These are phyloP conservation scores for Tachina fera DNA, from an alignment of 2,888 invertebrate species.

Conservation along the genomic window DNA sequence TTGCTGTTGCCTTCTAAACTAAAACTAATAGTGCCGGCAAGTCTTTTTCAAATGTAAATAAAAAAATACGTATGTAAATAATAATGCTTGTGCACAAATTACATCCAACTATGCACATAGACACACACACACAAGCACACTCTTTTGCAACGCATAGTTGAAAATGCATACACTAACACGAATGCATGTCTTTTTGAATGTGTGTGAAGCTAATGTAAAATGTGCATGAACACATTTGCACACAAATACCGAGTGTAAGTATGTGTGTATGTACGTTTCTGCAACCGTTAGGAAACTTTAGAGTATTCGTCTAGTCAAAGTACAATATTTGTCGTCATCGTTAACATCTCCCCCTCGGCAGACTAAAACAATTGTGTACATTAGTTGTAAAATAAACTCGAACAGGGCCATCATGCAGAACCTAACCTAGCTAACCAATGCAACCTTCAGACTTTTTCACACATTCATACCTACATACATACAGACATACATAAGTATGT, in stretches of 20 bases:
- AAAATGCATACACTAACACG: slow-evolving; percentile 5
- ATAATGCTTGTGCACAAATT: slow-evolving; percentile 38
- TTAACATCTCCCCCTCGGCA: slow-evolving; percentile 30
- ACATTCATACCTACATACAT: slow-evolving; percentile 7
- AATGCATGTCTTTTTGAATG: background rate
- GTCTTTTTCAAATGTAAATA: slow-evolving; percentile 25
- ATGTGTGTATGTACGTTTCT: background rate
- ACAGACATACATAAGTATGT: slow-evolving; percentile 27
- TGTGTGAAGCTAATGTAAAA: slow-evolving; percentile 49
- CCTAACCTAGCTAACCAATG: slow-evolving; percentile 57
- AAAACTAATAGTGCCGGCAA: slow-evolving; percentile 54
- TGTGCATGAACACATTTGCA: slow-evolving; percentile 41
- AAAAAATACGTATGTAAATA: slow-evolving; percentile 6
- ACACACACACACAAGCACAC: slow-evolving; percentile 2
- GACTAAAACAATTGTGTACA: slow-evolving; percentile 10
- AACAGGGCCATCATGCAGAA: slow-evolving; percentile 18
- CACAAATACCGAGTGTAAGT: slow-evolving; percentile 17
- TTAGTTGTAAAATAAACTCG: slow-evolving; percentile 12
- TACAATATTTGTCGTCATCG: slow-evolving; percentile 34
- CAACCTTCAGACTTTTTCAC: slow-evolving; percentile 37
- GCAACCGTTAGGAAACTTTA: slow-evolving; percentile 44
- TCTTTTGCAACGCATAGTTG: background rate
- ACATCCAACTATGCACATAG: background rate
- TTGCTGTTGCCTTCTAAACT: slow-evolving; percentile 33
- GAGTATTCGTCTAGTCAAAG: slow-evolving; percentile 35